Evolutionary conservation across 2,888 invertebrate genomes (phyloP).

Genomic region (Diplazon laetatorius): DNA sequence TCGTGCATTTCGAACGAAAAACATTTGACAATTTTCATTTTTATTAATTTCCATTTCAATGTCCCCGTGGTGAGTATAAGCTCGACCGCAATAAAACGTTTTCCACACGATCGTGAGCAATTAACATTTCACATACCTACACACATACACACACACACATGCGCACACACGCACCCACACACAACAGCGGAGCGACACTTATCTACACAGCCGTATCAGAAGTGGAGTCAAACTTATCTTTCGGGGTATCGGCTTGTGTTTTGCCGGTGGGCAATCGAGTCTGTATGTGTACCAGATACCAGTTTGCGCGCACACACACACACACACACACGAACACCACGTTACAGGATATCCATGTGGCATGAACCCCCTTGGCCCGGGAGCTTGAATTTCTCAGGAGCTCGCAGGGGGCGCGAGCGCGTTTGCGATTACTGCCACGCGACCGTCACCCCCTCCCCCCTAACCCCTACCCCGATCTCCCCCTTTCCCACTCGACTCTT

Average conservation of each 20-base stretch:
- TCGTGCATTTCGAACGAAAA: too few relatives aligned
- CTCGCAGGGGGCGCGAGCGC: constrained; percentile 8
- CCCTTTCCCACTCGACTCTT: too few relatives aligned
- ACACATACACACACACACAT: too few relatives aligned
- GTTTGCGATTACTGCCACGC: constrained; percentile 65
- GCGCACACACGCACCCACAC: not conserved
- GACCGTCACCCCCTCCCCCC: constrained; percentile 39
- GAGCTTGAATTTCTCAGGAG: constrained; percentile 2
- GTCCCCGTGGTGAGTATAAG: too few relatives aligned
- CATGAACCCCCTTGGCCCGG: constrained; percentile 24
- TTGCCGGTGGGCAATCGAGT: constrained; percentile 27
- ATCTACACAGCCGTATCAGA: constrained; percentile 24
- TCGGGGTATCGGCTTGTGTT: constrained; percentile 37
- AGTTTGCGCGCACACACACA: not conserved
- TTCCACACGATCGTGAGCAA: too few relatives aligned
- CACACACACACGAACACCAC: not conserved
- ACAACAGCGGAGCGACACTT: constrained; percentile 1
- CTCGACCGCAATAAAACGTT: too few relatives aligned
- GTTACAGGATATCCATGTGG: constrained; percentile 19
- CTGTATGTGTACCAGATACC: constrained; percentile 2
- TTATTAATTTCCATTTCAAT: too few relatives aligned
- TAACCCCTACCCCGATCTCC: not conserved
- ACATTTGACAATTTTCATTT: too few relatives aligned
- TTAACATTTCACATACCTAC: too few relatives aligned
- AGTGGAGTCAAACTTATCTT: constrained; percentile 41